phyloP scores from a whole-genome alignment of 1,140 invertebrate genomes.

The Stegodyphus dumicola region DNA sequence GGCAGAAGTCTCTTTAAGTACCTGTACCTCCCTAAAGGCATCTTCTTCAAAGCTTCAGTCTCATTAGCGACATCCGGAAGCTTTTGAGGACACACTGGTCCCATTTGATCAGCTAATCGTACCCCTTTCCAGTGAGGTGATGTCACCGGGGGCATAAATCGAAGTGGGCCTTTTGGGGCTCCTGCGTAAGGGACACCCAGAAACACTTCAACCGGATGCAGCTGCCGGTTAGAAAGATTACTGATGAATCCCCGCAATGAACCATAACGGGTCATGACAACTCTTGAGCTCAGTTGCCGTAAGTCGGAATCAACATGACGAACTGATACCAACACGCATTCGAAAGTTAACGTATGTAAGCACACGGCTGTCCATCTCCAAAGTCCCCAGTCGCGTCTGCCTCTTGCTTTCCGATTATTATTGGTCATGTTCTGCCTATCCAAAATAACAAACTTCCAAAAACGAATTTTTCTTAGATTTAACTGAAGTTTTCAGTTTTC shows the following conservation, averaged over 20 bases:
- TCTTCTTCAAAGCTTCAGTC: slow-evolving; percentile 73
- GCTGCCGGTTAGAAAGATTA: slow-evolving; percentile 27
- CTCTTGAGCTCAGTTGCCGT: slow-evolving; percentile 71
- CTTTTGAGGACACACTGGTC: slow-evolving; percentile 86
- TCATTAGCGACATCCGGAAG: slow-evolving; percentile 73
- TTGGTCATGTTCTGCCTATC: background rate
- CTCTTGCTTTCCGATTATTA: background rate
- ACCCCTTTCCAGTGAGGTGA: slow-evolving; percentile 92
- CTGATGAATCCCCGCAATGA: slow-evolving; percentile 84
- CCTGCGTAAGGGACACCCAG: slow-evolving; percentile 84
- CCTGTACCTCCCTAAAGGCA: slow-evolving; percentile 83
- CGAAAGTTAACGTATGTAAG: slow-evolving; percentile 27
- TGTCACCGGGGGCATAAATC: slow-evolving; percentile 74
- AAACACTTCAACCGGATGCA: slow-evolving; percentile 72
- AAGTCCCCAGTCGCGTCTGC: background rate
- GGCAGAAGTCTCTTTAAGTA: slow-evolving; percentile 80
- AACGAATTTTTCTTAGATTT: background rate
- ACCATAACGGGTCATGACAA: slow-evolving; percentile 89
- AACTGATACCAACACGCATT: slow-evolving; percentile 24
- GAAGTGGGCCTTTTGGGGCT: slow-evolving; percentile 76
- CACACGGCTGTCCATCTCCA: slow-evolving; percentile 1
- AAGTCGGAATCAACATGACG: slow-evolving; percentile 42
- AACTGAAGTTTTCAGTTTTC: background rate
- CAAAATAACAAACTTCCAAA: background rate
- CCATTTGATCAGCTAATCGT: slow-evolving; percentile 82